phyloP scores from a whole-genome alignment of 1,140 invertebrate genomes.

The Leguminivora glycinivorella region DNA sequence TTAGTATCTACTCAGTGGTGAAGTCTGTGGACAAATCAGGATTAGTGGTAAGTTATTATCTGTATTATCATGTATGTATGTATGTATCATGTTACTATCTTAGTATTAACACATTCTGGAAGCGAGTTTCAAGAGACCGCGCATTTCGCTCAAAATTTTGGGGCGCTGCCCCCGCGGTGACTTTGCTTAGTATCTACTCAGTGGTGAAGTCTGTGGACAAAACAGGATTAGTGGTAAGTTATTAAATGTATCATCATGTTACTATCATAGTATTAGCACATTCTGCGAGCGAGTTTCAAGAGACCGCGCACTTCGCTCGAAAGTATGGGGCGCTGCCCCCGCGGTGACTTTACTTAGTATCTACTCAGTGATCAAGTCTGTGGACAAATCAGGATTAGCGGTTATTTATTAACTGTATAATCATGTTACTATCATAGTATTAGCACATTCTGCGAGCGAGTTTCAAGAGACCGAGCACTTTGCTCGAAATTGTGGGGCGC shows the following conservation, averaged over 20 bases:
- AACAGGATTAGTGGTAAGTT: background rate
- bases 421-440: background rate
- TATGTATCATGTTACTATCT: no score
- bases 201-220: background rate
- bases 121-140: background rate
- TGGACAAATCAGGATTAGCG: background rate
- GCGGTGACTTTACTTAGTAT: background rate
- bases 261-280: no score
- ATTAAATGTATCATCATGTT: background rate
- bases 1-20: background rate
- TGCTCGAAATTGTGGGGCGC: constrained; percentile 30
- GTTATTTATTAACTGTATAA: background rate
- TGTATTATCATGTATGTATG: no score
- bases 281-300: background rate
- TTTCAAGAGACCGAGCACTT: background rate
- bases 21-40: background rate
- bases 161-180: background rate
- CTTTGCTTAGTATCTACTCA: constrained; percentile 30
- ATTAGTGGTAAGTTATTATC: background rate
- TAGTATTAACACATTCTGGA: background rate
- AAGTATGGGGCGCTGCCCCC: constrained; percentile 29
- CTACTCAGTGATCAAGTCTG: background rate
- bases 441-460: background rate
- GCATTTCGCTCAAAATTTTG: constrained; percentile 28
- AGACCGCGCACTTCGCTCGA: constrained; percentile 6